These are phyloP conservation scores for Sylvietta virens DNA, from an alignment of 2,113 vertebrate genomes.

Conservation along the genomic window DNA sequence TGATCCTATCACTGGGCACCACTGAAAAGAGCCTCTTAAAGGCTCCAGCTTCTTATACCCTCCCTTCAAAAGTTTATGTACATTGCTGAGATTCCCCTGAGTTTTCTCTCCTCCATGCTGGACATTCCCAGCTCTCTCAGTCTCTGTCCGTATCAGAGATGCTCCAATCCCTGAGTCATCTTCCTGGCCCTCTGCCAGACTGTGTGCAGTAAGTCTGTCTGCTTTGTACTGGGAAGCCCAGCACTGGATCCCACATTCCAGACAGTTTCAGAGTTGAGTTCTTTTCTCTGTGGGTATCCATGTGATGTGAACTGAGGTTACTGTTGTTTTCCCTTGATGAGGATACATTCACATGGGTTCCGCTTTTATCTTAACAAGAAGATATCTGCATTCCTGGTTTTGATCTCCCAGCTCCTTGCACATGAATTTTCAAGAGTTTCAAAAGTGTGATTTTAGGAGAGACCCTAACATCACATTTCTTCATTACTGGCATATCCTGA, in stretches of 20 bases:
- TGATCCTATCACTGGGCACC: background rate
- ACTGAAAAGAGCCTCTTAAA: background rate
- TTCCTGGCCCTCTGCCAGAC: background rate
- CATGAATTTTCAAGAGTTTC: background rate
- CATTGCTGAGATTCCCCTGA: background rate
- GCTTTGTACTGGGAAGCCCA: background rate
- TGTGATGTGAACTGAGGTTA: background rate
- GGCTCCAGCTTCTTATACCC: background rate
- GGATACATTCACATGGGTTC: background rate
- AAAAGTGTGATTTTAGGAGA: background rate
- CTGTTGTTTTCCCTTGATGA: background rate
- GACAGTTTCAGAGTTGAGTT: background rate
- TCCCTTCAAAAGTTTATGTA: background rate
- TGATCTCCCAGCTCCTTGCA: background rate
- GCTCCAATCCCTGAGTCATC: background rate
- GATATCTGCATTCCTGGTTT: background rate
- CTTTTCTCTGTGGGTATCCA: background rate
- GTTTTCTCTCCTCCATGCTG: background rate
- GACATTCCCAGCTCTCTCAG: background rate
- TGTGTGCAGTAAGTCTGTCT: background rate
- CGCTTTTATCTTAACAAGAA: background rate
- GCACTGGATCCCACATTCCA: rapidly evolving
- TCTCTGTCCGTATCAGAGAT: background rate
- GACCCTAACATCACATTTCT: background rate
- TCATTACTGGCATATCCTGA: background rate